These are phyloP conservation scores for Spodoptera frugiperda DNA, from an alignment of 1,140 invertebrate species.

Conservation along the genomic window DNA sequence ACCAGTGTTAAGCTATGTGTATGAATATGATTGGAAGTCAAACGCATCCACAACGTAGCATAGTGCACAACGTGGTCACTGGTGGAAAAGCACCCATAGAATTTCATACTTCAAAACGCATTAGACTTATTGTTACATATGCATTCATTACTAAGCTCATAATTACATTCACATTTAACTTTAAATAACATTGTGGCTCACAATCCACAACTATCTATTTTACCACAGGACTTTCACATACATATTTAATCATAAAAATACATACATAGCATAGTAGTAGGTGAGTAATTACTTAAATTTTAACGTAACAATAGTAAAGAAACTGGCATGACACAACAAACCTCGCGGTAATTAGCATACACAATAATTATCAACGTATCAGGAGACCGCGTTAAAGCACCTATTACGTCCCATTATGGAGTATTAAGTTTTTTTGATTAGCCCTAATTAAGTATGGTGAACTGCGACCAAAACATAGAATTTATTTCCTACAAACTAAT, in stretches of 20 bases:
- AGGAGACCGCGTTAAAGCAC: slow-evolving; percentile 49
- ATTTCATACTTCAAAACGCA: no score
- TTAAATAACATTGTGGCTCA: no score
- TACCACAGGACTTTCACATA: neutral
- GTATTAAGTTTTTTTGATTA: slow-evolving; percentile 83
- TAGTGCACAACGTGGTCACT: no score
- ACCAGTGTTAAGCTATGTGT: no score
- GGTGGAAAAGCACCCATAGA: no score
- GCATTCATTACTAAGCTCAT: no score
- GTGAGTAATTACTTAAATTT: slow-evolving; percentile 13
- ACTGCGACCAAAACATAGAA: slow-evolving; percentile 78
- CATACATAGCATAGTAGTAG: no score
- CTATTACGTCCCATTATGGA: slow-evolving; percentile 71
- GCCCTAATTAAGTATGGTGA: slow-evolving; percentile 75
- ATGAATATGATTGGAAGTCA: no score
- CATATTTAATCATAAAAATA: slow-evolving; percentile 10
- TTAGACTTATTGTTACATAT: no score
- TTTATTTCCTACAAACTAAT: slow-evolving; percentile 79
- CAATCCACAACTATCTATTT: neutral
- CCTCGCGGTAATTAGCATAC: slow-evolving; percentile 55
- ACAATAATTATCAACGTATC: slow-evolving; percentile 53
- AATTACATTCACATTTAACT: no score
- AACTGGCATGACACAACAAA: slow-evolving; percentile 33
- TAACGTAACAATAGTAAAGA: slow-evolving; percentile 3
- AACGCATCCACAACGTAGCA: no score